phyloP scores from a whole-genome alignment of 2,797 vertebrate genomes.

The Amblyopsis hoosieri region DNA sequence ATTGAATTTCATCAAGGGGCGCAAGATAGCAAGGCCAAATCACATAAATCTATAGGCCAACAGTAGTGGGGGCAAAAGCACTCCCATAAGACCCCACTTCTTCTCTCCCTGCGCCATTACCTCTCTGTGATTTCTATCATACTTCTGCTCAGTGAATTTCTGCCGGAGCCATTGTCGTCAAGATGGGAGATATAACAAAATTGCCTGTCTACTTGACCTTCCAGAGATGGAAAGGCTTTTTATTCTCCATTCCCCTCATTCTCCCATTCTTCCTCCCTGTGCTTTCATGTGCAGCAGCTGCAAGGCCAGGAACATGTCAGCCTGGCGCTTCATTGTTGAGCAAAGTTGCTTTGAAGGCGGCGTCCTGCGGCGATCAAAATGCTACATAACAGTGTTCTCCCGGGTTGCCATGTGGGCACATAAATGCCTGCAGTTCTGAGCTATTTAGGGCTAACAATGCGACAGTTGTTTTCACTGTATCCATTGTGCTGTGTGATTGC shows the following conservation, averaged over 20 bases:
- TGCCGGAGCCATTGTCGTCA: constrained; percentile 49
- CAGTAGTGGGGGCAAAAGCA: constrained; percentile 33
- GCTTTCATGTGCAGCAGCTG: constrained; percentile 43
- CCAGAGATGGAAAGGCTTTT: constrained; percentile 57
- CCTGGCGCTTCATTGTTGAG: constrained; percentile 38
- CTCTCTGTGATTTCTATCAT: constrained; percentile 55
- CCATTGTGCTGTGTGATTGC: constrained; percentile 16
- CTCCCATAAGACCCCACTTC: constrained; percentile 42
- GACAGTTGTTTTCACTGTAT: constrained; percentile 3
- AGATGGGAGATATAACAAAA: constrained; percentile 54
- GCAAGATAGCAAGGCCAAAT: constrained; percentile 24
- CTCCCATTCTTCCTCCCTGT: constrained; percentile 30
- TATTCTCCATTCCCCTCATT: constrained; percentile 40
- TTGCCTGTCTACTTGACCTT: constrained; percentile 64
- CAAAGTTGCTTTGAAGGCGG: constrained; percentile 44
- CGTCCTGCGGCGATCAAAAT: constrained; percentile 34
- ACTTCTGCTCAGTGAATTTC: constrained; percentile 45
- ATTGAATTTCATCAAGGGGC: constrained; percentile 48
- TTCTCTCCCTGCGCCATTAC: constrained; percentile 33
- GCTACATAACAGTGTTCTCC: constrained; percentile 10
- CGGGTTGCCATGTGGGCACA: constrained; percentile 11
- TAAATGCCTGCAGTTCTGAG: constrained; percentile 18
- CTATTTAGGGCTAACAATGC: constrained; percentile 22
- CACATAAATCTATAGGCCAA: constrained; percentile 45
- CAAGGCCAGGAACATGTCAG: constrained; percentile 43